Conservation (phyloP, 2,888 invertebrate species). For the Drosophila fulvimacula region DNA sequence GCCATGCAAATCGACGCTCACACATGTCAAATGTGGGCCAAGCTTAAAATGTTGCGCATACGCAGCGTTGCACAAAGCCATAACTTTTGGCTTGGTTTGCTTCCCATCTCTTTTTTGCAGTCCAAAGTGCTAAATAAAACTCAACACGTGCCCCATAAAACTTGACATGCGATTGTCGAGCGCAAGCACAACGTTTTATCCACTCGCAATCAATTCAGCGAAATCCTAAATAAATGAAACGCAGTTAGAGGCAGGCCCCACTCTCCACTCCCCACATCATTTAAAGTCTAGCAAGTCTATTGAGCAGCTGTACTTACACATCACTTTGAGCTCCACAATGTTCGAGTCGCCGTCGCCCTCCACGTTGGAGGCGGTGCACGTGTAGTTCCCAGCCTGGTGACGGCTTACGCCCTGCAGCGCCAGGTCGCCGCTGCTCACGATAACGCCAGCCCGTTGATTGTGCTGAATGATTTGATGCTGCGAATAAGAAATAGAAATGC, state of each 20-base stretch:
- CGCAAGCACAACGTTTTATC: slow-evolving; percentile 32
- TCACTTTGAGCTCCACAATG: slow-evolving; percentile 92
- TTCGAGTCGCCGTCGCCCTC: slow-evolving; percentile 95
- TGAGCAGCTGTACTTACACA: slow-evolving; percentile 90
- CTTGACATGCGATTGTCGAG: slow-evolving; percentile 31
- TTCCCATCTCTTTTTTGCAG: background rate
- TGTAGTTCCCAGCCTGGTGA: slow-evolving; percentile 93
- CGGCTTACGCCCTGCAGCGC: slow-evolving; percentile 92
- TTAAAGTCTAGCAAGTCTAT: slow-evolving; percentile 26
- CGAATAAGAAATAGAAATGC: slow-evolving; percentile 13
- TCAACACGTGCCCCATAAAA: slow-evolving; percentile 58
- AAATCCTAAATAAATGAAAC: slow-evolving; percentile 36
- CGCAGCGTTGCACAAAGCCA: slow-evolving; percentile 39
- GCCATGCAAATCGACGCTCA: slow-evolving; percentile 45
- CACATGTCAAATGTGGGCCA: slow-evolving; percentile 38
- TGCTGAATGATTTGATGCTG: slow-evolving; percentile 94
- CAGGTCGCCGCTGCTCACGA: slow-evolving; percentile 92
- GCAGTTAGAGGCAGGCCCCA: background rate
- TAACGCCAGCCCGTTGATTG: slow-evolving; percentile 94
- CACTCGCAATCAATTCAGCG: slow-evolving; percentile 48
- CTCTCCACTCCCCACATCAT: slow-evolving; percentile 3
- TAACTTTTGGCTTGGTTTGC: slow-evolving; percentile 29
- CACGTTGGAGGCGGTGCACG: slow-evolving; percentile 95
- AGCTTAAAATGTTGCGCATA: slow-evolving; percentile 50
- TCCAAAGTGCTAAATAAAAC: slow-evolving; percentile 41